These are phyloP conservation scores for Pristionchus mayeri DNA, from an alignment of 2,888 invertebrate genomes.

Conservation along the genomic window DNA sequence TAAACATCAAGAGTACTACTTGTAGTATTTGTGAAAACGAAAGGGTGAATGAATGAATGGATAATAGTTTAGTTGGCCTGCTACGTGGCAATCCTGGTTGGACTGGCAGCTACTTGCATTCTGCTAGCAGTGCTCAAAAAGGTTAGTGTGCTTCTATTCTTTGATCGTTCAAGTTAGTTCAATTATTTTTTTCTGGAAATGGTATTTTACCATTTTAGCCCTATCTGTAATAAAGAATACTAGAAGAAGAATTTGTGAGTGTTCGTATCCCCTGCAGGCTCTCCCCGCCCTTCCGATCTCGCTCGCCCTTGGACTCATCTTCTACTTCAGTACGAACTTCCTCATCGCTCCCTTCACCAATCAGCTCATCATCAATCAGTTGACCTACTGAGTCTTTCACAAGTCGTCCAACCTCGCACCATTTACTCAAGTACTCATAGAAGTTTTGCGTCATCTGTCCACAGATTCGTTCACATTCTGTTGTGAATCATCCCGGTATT, in stretches of 20 bases:
- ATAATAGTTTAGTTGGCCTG: constrained; percentile 84
- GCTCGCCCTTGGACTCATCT: constrained; percentile 95
- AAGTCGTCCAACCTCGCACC: no score
- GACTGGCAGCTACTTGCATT: constrained; percentile 93
- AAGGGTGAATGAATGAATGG: not conserved
- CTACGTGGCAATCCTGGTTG: constrained; percentile 98
- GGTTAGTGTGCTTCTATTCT: not conserved
- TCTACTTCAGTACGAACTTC: constrained; percentile 94
- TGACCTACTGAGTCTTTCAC: constrained; percentile 48
- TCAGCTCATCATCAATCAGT: constrained; percentile 58
- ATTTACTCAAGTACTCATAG: no score
- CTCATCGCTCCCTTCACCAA: constrained; percentile 92
- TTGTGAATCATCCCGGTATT: no score
- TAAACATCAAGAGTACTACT: no score
- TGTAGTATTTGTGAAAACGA: no score
- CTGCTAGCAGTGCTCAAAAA: constrained; percentile 90
- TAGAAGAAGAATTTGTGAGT: not conserved
- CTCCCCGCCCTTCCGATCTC: constrained; percentile 98
- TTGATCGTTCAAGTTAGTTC: not conserved
- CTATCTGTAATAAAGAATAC: not conserved
- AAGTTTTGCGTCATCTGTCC: no score
- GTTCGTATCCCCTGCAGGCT: constrained; percentile 79
- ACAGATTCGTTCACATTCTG: no score
- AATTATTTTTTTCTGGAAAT: not conserved
- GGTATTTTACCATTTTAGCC: not conserved